Base-by-base conservation (phyloP, 2,113 vertebrate species). In the Bagarius yarrelli region DNA sequence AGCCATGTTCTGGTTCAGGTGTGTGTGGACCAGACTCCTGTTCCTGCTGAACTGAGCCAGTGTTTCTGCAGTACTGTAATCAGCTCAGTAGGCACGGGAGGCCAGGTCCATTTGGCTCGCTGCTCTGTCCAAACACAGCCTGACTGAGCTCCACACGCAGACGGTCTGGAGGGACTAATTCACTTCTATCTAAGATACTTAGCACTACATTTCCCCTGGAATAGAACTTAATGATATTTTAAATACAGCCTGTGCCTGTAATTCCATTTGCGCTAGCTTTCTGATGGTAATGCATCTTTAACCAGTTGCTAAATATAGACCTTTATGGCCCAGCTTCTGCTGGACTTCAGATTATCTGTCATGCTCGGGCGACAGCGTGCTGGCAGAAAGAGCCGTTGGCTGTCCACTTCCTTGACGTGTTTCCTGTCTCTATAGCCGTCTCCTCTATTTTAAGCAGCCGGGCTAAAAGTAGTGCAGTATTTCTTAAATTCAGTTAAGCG, bases 11-110 rank as follows among this genome's bases (percentile, higher is more conserved):
- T 47, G 60, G 53, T 36, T 72, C 57, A 25, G 78, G 74, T 57
- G 84, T 82, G 11, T 86, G 88, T 93, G 93, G 96, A 94, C 95
- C 91, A 93, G 93, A 98, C 97, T 98, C 97, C 98, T 99, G 98
- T 99, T 99, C 97, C 97, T 99, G 96, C 97, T 99, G 97, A 98
- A 99, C 98, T 99, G 98, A 99, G 97, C 98, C 97, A 99, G 97
- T 97, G 91, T 95, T 92, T 97, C 88, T 92, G 88, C 93, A 96
- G 91, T 95, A 99, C 97, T 99, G 98, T 96, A 95, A 97, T 99
- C 98, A 99, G 97, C 95, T 99, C 98, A 99, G 98, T 99, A 99
- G 98, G 98, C 97, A 99, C 98, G 90, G 96, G 96, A 99, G 95
- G 94, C 94, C 94, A 92, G 90, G 95, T 94, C 97, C 96, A 77